Conservation (phyloP, 2,888 invertebrate genomes). For the Pachliopta kotzebuea region DNA sequence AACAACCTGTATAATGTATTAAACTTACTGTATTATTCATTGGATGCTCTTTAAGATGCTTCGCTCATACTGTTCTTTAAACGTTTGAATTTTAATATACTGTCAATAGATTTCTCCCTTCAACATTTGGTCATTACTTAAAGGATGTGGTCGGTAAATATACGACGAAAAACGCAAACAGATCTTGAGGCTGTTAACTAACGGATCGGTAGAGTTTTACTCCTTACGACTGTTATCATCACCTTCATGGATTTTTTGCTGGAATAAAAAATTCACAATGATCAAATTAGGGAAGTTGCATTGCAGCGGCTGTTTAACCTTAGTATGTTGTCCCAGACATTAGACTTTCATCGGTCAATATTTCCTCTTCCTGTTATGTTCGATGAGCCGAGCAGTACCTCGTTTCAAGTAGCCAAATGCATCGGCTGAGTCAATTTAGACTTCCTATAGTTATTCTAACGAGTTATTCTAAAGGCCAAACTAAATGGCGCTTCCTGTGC, state of each 20-base stretch:
- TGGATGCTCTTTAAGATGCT: conserved; percentile 22
- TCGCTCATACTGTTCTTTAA: conserved; percentile 13
- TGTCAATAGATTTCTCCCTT: too few species aligned
- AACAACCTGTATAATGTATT: conserved; percentile 36
- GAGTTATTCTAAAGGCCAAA: background rate
- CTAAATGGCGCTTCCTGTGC: conserved; percentile 18
- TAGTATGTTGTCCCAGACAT: too few species aligned
- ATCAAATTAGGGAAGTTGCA: too few species aligned
- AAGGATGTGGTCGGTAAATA: too few species aligned
- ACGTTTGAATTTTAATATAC: conserved; percentile 17
- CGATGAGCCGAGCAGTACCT: background rate
- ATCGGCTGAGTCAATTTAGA: conserved; percentile 13
- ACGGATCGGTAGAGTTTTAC: too few species aligned
- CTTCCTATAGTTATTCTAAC: conserved; percentile 5
- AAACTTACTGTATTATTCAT: conserved; percentile 36
- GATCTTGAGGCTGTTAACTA: too few species aligned
- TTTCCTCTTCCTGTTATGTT: conserved; percentile 7
- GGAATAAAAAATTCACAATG: too few species aligned
- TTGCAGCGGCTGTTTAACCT: too few species aligned
- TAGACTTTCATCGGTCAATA: background rate
- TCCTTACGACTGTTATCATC: too few species aligned
- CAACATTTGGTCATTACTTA: too few species aligned
- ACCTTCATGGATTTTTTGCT: too few species aligned
- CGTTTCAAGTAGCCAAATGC: conserved; percentile 5
- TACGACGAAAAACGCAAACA: too few species aligned